Conservation (phyloP, 2,113 vertebrate genomes). For the Anguilla rostrata region DNA sequence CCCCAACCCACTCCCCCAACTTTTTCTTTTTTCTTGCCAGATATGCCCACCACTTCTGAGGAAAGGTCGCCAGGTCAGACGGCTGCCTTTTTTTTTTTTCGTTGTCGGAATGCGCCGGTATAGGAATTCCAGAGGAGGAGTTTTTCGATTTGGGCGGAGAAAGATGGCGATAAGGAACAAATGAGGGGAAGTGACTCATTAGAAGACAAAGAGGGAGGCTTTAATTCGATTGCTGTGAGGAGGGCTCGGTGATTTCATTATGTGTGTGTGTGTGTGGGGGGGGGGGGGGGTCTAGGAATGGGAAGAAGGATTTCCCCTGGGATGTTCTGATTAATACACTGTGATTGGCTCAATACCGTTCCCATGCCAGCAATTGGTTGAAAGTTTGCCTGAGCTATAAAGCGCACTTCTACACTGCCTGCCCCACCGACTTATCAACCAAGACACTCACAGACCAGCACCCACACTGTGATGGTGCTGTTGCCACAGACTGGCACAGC, state of each 20-base stretch:
- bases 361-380: not conserved
- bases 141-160: slow-evolving; percentile 37
- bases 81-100: slow-evolving; percentile 20
- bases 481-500: not conserved
- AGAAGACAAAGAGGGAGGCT: slow-evolving; percentile 30
- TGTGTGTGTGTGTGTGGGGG: not conserved
- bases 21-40: slow-evolving; percentile 13
- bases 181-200: slow-evolving; percentile 33
- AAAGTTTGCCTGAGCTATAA: too few species aligned
- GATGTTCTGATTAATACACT: not conserved
- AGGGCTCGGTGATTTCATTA: slow-evolving; percentile 33
- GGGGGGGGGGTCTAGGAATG: not conserved
- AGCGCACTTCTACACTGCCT: not conserved
- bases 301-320: not conserved
- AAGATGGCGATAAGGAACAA: not conserved
- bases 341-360: not conserved
- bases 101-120: slow-evolving; percentile 6
- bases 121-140: not conserved
- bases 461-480: not conserved
- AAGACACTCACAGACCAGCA: not conserved
- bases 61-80: slow-evolving; percentile 40
- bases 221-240: slow-evolving; percentile 46
- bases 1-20: slow-evolving; percentile 1
- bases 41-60: slow-evolving; percentile 11
- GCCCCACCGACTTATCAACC: not conserved